phyloP scores from a whole-genome alignment of 1,140 invertebrate species.

The Nomia melanderi region DNA sequence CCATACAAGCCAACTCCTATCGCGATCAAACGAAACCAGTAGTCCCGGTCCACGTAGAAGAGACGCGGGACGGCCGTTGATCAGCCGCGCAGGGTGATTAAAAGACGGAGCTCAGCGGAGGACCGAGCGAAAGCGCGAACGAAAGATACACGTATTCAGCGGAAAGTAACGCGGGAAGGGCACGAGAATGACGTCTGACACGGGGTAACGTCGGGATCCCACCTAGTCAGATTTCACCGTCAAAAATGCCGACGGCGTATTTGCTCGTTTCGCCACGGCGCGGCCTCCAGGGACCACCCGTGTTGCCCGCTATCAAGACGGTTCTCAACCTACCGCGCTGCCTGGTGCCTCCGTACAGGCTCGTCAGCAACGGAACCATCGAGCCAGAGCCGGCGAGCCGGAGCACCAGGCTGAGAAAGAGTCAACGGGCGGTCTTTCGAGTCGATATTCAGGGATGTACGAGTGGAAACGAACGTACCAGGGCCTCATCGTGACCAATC shows the following conservation, averaged over 20 bases:
- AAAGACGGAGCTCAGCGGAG: neutral
- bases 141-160: constrained; percentile 49
- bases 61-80: too few species aligned
- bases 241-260: constrained; percentile 80
- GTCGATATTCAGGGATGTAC: constrained; percentile 58
- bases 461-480: constrained; percentile 33
- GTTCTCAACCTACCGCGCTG: constrained; percentile 70
- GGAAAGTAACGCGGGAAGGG: constrained; percentile 62
- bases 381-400: too few species aligned
- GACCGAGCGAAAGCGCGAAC: constrained; percentile 2
- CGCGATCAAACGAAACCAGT: too few species aligned
- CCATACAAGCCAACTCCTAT: too few species aligned
- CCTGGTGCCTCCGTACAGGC: neutral
- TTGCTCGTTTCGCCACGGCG: constrained; percentile 79
- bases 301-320: constrained; percentile 69
- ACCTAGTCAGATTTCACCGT: constrained; percentile 79
- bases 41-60: too few species aligned
- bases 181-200: constrained; percentile 63
- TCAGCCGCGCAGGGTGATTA: neutral
- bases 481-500: constrained; percentile 51
- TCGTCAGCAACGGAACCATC: neutral
- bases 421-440: constrained; percentile 50
- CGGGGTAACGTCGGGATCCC: constrained; percentile 67
- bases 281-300: constrained; percentile 78
- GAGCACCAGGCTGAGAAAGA: constrained; percentile 35